Percentiles rank a stretch among this genome's conserved stretches.
Conservation (phyloP, 2,888 invertebrate species). For the Hermodice carunculata region DNA sequence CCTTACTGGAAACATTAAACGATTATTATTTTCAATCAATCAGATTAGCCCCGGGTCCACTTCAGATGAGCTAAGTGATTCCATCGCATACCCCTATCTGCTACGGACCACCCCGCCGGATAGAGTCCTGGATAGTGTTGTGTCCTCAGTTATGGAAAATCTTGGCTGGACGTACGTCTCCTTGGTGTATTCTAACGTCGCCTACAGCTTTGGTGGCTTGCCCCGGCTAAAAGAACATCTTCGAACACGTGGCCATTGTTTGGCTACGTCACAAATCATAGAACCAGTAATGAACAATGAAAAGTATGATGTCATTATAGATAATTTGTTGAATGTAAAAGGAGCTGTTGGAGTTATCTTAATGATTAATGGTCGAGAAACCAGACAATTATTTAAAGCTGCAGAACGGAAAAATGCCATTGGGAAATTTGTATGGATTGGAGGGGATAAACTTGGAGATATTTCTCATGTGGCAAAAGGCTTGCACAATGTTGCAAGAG, state of each 20-base stretch:
- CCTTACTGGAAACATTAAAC: too few species aligned
- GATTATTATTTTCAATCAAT: too few species aligned
- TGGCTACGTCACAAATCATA: neutral
- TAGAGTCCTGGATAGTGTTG: neutral
- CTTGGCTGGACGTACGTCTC: conserved; percentile 21
- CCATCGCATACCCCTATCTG: conserved; percentile 7
- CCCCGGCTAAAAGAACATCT: too few species aligned
- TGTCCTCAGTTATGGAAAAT: conserved; percentile 1
- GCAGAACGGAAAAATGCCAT: neutral
- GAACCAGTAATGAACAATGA: neutral
- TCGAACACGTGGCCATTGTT: too few species aligned
- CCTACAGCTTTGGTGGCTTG: too few species aligned
- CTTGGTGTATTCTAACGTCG: neutral
- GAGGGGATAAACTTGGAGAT: conserved; percentile 5
- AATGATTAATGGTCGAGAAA: neutral
- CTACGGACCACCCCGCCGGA: conserved; percentile 15
- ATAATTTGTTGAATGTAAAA: neutral
- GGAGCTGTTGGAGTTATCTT: conserved; percentile 21
- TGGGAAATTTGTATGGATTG: conserved; percentile 6
- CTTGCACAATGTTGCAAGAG: conserved; percentile 1
- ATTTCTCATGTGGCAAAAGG: neutral
- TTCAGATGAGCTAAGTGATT: neutral
- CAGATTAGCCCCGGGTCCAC: conserved; percentile 15
- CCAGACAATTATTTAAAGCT: neutral
- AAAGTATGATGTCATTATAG: neutral